phyloP scores from a whole-genome alignment of 2,797 vertebrate species.

The Cottoperca gobio region DNA sequence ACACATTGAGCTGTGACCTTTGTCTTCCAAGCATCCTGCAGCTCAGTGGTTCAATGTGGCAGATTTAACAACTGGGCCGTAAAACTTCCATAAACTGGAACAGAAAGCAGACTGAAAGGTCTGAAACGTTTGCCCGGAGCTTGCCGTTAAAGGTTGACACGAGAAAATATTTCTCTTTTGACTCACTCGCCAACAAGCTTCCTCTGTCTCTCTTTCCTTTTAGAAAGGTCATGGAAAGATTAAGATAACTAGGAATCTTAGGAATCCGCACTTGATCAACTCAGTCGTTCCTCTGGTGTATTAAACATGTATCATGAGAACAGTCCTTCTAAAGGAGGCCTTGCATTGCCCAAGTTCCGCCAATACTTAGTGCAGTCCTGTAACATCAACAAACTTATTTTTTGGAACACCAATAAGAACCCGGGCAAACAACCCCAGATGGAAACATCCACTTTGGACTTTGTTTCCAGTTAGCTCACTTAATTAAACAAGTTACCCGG shows the following conservation, averaged over 20 bases:
- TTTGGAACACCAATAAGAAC: no score
- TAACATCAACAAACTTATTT: no score
- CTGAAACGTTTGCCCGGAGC: not conserved
- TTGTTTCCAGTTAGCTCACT: no score
- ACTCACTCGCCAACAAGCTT: not conserved
- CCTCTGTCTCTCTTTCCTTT: not conserved
- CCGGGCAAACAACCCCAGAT: no score
- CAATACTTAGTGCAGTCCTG: no score
- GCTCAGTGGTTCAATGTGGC: not conserved
- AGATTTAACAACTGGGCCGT: not conserved
- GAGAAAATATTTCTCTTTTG: not conserved
- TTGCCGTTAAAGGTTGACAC: not conserved
- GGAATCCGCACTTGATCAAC: no score
- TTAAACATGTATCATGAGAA: no score
- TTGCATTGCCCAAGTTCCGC: no score
- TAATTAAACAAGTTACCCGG: no score
- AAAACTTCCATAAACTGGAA: not conserved
- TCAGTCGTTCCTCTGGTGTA: no score
- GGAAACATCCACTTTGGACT: no score
- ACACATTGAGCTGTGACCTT: not conserved
- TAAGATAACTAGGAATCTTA: not conserved
- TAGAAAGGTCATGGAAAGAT: not conserved
- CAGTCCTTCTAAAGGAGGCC: no score
- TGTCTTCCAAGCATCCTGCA: not conserved
- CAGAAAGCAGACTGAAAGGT: not conserved